Evolutionary conservation across 2,888 invertebrate species (phyloP).

Genomic region (Brachynemurus nebulosus): DNA sequence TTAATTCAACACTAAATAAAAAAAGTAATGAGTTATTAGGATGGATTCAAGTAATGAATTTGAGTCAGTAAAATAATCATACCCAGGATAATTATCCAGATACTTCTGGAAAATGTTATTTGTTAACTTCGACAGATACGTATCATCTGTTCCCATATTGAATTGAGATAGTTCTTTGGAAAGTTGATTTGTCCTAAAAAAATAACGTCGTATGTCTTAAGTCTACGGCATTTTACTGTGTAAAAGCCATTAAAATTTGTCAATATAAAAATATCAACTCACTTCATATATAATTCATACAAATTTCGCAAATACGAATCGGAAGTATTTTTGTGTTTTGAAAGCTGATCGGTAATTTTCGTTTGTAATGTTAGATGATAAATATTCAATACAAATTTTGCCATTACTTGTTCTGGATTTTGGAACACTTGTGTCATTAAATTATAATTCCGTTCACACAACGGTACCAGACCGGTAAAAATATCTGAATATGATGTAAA

Average conservation of each 20-base stretch:
- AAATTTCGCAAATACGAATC: slow-evolving; percentile 82
- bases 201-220: no score
- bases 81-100: slow-evolving; percentile 63
- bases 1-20: slow-evolving; percentile 47
- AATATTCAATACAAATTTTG: slow-evolving; percentile 91
- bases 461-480: slow-evolving; percentile 75
- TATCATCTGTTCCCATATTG: slow-evolving; percentile 66
- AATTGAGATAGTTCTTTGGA: slow-evolving; percentile 57
- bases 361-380: slow-evolving; percentile 83
- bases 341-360: slow-evolving; percentile 67
- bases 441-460: slow-evolving; percentile 77
- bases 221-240: no score
- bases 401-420: slow-evolving; percentile 94
- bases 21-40: neutral
- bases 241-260: no score
- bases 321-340: slow-evolving; percentile 58
- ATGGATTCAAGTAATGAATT: slow-evolving; percentile 1
- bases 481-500: slow-evolving; percentile 41
- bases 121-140: slow-evolving; percentile 62
- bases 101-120: slow-evolving; percentile 69
- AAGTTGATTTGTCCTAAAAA: slow-evolving; percentile 55
- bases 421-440: slow-evolving; percentile 82
- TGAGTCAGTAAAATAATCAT: slow-evolving; percentile 21
- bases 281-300: slow-evolving; percentile 83
- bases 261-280: slow-evolving; percentile 23